Conservation (phyloP, 2,888 invertebrate genomes). For the Acrobasis suavella region DNA sequence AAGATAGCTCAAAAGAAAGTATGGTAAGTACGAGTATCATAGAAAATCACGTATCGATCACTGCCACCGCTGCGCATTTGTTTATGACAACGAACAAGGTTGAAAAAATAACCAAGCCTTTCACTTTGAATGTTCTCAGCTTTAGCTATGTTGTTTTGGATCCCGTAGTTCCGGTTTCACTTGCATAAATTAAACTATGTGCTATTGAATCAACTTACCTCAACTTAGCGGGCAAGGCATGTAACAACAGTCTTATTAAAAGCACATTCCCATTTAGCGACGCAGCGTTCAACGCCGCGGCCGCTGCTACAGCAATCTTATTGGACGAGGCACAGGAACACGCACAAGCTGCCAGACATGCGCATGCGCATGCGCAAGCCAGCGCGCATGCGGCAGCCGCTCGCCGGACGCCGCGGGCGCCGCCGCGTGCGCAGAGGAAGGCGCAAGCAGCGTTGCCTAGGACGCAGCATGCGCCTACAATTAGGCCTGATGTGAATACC, state of each 20-base stretch:
- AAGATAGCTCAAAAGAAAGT: too few species aligned
- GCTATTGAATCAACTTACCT: conserved; percentile 46
- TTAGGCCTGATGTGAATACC: conserved; percentile 71
- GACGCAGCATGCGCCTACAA: conserved; percentile 72
- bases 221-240: conserved; percentile 69
- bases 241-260: conserved; percentile 62
- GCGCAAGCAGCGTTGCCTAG: conserved; percentile 69
- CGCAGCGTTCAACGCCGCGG: conserved; percentile 69
- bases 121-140: too few species aligned
- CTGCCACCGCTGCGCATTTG: too few species aligned
- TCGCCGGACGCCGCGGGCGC: conserved; percentile 61
- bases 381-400: conserved; percentile 66
- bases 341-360: conserved; percentile 61
- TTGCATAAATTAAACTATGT: neutral
- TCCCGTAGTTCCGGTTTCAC: neutral
- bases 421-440: conserved; percentile 58
- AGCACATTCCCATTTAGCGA: conserved; percentile 74
- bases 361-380: conserved; percentile 65
- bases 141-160: too few species aligned
- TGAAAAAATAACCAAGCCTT: too few species aligned
- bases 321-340: conserved; percentile 59
- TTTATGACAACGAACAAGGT: too few species aligned
- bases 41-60: too few species aligned
- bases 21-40: too few species aligned
- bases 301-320: conserved; percentile 65